A percentile compares a stretch with the other conserved stretches of the same genome.
Evolutionary conservation across 2,113 vertebrate species (phyloP).

Genomic region (Ptyas mucosa): DNA sequence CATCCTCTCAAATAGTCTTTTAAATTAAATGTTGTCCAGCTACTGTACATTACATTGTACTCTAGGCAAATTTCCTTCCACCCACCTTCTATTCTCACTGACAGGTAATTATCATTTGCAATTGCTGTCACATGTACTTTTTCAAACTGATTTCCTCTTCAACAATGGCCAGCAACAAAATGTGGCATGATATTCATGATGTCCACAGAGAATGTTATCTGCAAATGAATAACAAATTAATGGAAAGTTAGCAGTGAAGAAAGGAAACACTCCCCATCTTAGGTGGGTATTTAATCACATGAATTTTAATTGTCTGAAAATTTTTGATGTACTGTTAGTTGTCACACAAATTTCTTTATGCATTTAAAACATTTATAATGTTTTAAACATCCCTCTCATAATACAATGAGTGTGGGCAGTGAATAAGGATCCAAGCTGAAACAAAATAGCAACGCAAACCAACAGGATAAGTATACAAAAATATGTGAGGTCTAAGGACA

Average conservation of each 20-base stretch:
- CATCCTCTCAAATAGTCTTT: constrained; percentile 28
- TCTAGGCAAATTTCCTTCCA: background rate
- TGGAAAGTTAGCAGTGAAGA: background rate
- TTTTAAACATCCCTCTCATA: background rate
- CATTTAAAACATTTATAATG: background rate
- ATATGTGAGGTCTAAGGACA: background rate
- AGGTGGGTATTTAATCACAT: background rate
- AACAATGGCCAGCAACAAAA: background rate
- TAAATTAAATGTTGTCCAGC: background rate
- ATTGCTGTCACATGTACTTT: background rate
- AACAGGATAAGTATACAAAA: background rate
- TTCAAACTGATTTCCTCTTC: background rate
- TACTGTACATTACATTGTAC: background rate
- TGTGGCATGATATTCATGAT: background rate
- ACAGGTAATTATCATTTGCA: background rate
- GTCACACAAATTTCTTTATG: background rate
- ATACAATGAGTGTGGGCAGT: background rate
- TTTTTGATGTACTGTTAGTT: background rate
- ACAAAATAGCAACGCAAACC: background rate
- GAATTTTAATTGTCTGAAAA: background rate
- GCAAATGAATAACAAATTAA: background rate
- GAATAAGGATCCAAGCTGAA: background rate
- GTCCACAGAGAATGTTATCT: background rate
- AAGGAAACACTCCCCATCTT: background rate
- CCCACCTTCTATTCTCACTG: background rate